Percentiles rank a stretch among this genome's conserved stretches.
These are phyloP conservation scores for Sinentomon sp. DNA, from an alignment of 2,888 invertebrate genomes.

Conservation along the genomic window DNA sequence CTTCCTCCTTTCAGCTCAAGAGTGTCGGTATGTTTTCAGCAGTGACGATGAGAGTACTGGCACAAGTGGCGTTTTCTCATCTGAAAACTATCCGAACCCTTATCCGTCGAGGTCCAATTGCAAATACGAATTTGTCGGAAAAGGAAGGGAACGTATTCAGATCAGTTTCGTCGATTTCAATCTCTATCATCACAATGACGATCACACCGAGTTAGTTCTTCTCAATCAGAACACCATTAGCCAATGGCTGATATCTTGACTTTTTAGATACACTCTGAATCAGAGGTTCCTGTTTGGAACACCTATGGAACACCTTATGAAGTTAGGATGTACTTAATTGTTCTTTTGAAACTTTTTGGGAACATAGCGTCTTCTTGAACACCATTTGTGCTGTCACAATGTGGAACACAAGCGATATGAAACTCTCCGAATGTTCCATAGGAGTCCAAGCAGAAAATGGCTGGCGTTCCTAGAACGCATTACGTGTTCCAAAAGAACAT, in stretches of 20 bases:
- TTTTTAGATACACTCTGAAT: not conserved
- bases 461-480: too few relatives aligned
- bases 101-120: constrained; percentile 56
- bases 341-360: too few relatives aligned
- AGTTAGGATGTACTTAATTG: not conserved
- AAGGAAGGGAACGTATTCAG: constrained; percentile 56
- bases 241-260: too few relatives aligned
- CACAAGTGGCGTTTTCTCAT: constrained; percentile 55
- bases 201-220: constrained; percentile 14
- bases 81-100: constrained; percentile 55
- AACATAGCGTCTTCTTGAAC: too few relatives aligned
- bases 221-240: too few relatives aligned
- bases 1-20: constrained; percentile 15
- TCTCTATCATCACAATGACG: constrained; percentile 30
- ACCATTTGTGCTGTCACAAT: too few relatives aligned
- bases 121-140: constrained; percentile 67
- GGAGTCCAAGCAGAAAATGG: too few relatives aligned
- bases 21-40: constrained; percentile 14
- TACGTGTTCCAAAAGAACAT: too few relatives aligned
- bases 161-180: constrained; percentile 60
- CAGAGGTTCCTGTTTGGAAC: too few relatives aligned
- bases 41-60: constrained; percentile 48
- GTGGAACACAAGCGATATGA: too few relatives aligned
- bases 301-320: not conserved
- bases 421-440: too few relatives aligned